Conservation (phyloP, 2,113 vertebrate species). For the Otocyon megalotis region DNA sequence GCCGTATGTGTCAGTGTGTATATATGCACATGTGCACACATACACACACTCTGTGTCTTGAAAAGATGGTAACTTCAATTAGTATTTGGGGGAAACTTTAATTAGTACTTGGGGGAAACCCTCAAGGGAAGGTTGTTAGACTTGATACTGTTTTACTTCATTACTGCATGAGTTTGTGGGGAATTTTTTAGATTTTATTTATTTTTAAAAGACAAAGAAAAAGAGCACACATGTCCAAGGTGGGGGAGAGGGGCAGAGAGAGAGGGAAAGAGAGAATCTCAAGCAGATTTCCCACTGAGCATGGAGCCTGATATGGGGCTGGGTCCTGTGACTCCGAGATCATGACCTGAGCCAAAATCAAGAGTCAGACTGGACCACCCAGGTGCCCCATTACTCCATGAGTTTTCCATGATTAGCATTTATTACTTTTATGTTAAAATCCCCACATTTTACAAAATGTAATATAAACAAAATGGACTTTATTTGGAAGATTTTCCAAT, state of each 20-base stretch:
- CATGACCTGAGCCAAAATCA: no score
- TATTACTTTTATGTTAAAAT: neutral
- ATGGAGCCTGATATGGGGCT: neutral
- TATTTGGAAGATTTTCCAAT: neutral
- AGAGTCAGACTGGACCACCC: no score
- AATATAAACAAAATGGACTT: neutral
- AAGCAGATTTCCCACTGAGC: neutral
- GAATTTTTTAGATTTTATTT: neutral
- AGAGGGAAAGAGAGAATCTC: neutral
- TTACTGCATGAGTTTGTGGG: neutral
- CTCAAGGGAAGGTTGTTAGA: neutral
- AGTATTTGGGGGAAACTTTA: neutral
- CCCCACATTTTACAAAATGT: neutral
- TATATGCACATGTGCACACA: neutral
- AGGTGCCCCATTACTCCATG: neutral
- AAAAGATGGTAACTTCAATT: neutral
- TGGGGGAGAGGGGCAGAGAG: neutral
- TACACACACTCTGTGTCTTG: neutral
- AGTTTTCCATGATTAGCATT: neutral
- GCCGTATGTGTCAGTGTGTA: neutral
- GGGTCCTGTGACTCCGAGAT: no score
- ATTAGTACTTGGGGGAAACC: neutral
- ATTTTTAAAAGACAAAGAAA: neutral
- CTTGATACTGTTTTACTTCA: neutral
- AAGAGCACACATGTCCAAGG: neutral